Conservation (phyloP, 2,113 vertebrate genomes). For the Sardina pilchardus region DNA sequence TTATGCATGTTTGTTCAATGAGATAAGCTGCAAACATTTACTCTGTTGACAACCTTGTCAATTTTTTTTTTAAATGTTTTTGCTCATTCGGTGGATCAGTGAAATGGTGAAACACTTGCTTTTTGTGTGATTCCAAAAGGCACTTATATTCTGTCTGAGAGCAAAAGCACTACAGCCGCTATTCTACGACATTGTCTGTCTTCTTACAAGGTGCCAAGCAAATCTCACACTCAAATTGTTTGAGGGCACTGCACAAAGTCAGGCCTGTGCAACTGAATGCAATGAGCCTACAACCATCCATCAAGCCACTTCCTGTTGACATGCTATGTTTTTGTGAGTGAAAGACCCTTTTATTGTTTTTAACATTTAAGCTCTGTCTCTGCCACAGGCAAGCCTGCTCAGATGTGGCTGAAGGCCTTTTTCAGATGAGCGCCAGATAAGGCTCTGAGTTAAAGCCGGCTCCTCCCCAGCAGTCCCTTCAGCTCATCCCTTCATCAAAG, state of each 20-base stretch:
- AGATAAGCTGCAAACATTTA: too few species aligned
- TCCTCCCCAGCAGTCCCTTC: neutral
- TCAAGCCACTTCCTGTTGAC: constrained; percentile 10
- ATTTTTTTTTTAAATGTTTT: too few species aligned
- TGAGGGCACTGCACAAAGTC: neutral
- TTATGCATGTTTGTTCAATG: too few species aligned
- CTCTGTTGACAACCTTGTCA: too few species aligned
- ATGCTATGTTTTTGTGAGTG: neutral
- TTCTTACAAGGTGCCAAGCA: neutral
- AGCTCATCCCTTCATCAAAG: neutral
- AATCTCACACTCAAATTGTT: neutral
- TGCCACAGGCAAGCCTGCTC: constrained; percentile 1
- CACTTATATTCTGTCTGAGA: too few species aligned
- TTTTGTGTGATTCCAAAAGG: too few species aligned
- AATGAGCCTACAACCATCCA: constrained; percentile 14
- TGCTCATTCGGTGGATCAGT: too few species aligned
- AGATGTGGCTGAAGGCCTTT: neutral
- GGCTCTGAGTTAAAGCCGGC: neutral
- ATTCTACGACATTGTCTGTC: too few species aligned
- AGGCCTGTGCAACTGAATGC: neutral
- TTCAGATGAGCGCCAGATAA: neutral
- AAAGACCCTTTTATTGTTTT: neutral
- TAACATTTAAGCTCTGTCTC: neutral
- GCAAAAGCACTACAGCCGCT: too few species aligned
- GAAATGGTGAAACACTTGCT: too few species aligned